Evolutionary conservation across 1,140 invertebrate genomes (phyloP), one percentile per base, ranked within the genome.

Genomic region (Drosophila bipectinata): DNA sequence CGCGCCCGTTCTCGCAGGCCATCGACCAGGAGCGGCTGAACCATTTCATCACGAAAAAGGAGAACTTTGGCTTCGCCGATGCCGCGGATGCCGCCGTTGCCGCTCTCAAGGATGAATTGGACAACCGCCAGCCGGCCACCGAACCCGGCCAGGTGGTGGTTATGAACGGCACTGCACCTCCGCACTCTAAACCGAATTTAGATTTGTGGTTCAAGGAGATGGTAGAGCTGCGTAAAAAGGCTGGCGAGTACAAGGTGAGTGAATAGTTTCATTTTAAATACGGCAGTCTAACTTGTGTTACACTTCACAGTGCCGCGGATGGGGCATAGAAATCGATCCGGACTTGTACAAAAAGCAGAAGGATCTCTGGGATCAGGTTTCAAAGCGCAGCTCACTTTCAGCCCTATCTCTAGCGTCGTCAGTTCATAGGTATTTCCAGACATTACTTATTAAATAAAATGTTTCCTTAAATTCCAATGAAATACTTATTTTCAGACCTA

Each of bases 301-400:
- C 53, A 68, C 15, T 68, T 14, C 7, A 76, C 92, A 97, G 96
- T 95, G 96, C 92, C 96, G 97, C 89, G 97, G 97, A 88, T 98
- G 97, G 97, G 96, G 96, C 78, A 95, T 95, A 72, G 96, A 97
- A 93, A 93, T 97, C 83, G 95, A 96, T 79, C 95, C 96, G 53
- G 95, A 97, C 83, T 92, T 96, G 85, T 96, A 96, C 92, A 95
- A 95, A 92, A 96, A 96, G 92, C 95, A 96, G 93, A 94, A 95
- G 92, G 95, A 96, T 87, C 93, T 97, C 75, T 97, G 97, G 96
- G 96, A 97, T 93, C 96, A 97, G 93, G 97, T 97, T 66, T 97
- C 96, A 82, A 94, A 95, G 92, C 94, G 97, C 91, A 96, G 96
- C 92, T 97, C 96, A 77, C 94, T 98, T 89, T 96, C 96, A 87